Evolutionary conservation across 2,797 vertebrate species (phyloP).

Genomic region (Megaceryle alcyon): DNA sequence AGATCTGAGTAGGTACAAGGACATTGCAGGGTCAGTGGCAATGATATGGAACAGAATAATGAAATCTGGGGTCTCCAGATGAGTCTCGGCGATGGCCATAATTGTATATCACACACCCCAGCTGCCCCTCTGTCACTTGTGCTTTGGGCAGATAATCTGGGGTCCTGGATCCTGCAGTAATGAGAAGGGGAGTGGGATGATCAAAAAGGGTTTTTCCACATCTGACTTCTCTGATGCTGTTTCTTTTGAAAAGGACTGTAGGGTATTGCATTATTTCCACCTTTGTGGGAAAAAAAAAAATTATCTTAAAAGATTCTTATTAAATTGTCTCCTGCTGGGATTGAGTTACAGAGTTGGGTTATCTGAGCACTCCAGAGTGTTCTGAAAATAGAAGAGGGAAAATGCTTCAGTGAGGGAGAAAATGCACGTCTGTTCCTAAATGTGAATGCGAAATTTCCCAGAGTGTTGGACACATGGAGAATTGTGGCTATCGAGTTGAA

Average conservation of each 20-base stretch:
- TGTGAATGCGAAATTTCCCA: neutral
- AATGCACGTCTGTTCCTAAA: neutral
- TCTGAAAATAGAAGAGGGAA: constrained; percentile 21
- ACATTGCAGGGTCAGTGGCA: neutral
- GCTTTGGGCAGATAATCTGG: neutral
- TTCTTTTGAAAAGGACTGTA: neutral
- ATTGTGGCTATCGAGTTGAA: neutral
- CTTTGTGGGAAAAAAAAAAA: neutral
- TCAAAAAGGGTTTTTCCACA: neutral
- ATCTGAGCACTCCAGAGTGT: constrained; percentile 25
- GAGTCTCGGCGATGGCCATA: neutral
- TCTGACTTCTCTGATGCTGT: neutral
- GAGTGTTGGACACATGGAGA: neutral
- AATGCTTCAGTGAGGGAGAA: neutral
- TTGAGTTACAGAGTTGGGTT: neutral
- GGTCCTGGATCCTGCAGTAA: neutral
- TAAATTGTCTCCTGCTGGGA: constrained; percentile 16
- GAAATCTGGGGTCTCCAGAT: neutral
- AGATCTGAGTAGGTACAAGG: neutral
- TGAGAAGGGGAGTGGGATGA: neutral
- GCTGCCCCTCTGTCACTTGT: neutral
- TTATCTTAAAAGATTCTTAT: neutral
- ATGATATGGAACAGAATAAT: neutral
- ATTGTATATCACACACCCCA: neutral
- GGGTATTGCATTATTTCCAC: neutral